A percentile compares a stretch with the other conserved stretches of the same genome.
These are phyloP conservation scores for Pristionchus entomophagus DNA, from an alignment of 2,888 invertebrate genomes.

Conservation along the genomic window DNA sequence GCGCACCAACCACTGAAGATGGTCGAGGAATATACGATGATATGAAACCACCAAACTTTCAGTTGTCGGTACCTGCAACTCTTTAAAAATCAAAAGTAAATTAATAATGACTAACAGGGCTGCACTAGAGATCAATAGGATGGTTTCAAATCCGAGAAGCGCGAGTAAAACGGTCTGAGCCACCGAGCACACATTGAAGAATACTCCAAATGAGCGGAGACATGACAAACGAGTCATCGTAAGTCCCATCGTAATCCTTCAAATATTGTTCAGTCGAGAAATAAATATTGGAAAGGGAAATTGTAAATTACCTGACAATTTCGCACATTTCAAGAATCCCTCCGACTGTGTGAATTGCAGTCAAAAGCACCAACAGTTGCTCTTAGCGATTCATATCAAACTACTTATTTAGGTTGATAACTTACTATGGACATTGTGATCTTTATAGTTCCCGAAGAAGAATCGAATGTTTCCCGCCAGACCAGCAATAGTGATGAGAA, in stretches of 20 bases:
- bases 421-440: not conserved
- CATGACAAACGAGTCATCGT: not conserved
- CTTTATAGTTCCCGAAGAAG: not conserved
- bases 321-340: not conserved
- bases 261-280: too few species aligned
- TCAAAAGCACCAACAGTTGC: not conserved
- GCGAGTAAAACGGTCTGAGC: not conserved
- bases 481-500: not conserved
- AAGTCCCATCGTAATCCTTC: not conserved
- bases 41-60: not conserved
- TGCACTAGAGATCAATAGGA: not conserved
- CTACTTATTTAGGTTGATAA: too few species aligned
- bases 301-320: not conserved
- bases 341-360: not conserved
- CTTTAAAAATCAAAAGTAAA: not conserved
- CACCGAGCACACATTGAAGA: not conserved
- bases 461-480: not conserved
- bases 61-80: not conserved
- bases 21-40: not conserved
- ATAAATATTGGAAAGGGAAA: too few species aligned
- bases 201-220: not conserved
- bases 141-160: not conserved
- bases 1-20: not conserved
- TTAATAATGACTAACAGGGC: not conserved
- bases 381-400: too few species aligned